Evolutionary conservation across 2,797 vertebrate species (phyloP).

Genomic region (Brotula barbata): DNA sequence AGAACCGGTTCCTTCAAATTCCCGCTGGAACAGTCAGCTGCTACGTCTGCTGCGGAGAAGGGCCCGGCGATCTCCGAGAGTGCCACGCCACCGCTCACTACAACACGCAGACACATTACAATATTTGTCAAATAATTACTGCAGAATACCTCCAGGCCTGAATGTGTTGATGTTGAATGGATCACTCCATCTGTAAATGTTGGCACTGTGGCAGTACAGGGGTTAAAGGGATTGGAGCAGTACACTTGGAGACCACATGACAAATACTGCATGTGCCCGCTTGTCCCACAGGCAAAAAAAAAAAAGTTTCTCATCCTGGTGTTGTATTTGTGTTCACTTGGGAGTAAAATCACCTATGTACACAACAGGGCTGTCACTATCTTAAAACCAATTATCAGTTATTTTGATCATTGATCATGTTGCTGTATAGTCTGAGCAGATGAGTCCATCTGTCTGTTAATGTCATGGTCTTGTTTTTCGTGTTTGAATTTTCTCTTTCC

Average conservation of each 20-base stretch:
- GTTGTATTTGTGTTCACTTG: not conserved
- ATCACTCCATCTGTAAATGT: not conserved
- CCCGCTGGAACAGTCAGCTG: conserved; percentile 81
- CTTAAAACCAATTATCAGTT: too few relatives aligned
- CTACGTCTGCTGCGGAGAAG: conserved; percentile 84
- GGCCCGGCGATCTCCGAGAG: conserved; percentile 91
- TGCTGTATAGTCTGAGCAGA: too few relatives aligned
- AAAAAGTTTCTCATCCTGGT: not conserved
- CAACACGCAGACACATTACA: not conserved
- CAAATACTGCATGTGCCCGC: not conserved
- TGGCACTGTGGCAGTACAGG: not conserved
- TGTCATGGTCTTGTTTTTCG: too few relatives aligned
- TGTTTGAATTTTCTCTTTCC: too few relatives aligned
- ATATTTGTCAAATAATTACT: not conserved
- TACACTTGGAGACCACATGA: not conserved
- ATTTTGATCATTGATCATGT: too few relatives aligned
- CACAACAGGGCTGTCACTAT: too few relatives aligned
- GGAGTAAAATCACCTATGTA: too few relatives aligned
- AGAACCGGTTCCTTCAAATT: conserved; percentile 80
- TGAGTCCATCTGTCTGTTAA: too few relatives aligned
- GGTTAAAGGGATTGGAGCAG: not conserved
- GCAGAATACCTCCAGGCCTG: not conserved
- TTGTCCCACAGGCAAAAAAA: not conserved
- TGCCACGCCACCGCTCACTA: conserved; percentile 79
- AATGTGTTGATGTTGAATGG: not conserved